Evolutionary conservation across 2,888 invertebrate genomes (phyloP), one percentile per base, ranked within the genome.

Genomic region (Carpatolechia fugitivella): DNA sequence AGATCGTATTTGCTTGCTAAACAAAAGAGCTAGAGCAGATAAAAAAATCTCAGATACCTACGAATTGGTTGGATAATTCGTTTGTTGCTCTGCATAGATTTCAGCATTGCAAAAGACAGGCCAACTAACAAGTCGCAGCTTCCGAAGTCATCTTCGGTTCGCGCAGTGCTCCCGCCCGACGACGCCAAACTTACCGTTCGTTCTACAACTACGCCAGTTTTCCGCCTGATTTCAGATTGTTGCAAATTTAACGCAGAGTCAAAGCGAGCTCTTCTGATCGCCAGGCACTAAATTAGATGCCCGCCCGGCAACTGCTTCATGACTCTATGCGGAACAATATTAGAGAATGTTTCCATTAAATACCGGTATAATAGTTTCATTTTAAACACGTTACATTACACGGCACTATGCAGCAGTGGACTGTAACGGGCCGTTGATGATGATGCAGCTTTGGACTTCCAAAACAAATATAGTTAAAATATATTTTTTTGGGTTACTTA

Each of bases 191-290:
- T 85, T 82, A 69, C 63, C 59, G 79, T 80, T 80, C 77, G 74
- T 80, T 80, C 74, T 67, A 69, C 62, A 71, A 74, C 73, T 79
- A 76, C 72, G 70, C 80, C 80, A 84, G 80, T 79, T 83, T 81
- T 79, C 80, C 83, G 81, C 77, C 80, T 78, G 82, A 79, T 80
- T 85, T 81, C 66, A 72, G 73, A 82, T 82, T 80, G 80, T 78
- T 80, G 80, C 82, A 81, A 83, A 83, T 82, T 81, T 73, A 80
- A 77, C 78, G 68, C 62, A 58, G 65, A 80, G 72, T 77, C 78
- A 79, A 82, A 80, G 77, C 75, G 68, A 76, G 75, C 76, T 70
- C 69, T 69, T 73, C 69, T 66, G 72, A 78, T 80, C 68, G 69
- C 74, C 71, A 82, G 75, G 79, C 78, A 74, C 76, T 74, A 76